A percentile compares a stretch with the other conserved stretches of the same genome.
phyloP scores from a whole-genome alignment of 2,888 invertebrate species.

The Trichogramma dendrolimi region DNA sequence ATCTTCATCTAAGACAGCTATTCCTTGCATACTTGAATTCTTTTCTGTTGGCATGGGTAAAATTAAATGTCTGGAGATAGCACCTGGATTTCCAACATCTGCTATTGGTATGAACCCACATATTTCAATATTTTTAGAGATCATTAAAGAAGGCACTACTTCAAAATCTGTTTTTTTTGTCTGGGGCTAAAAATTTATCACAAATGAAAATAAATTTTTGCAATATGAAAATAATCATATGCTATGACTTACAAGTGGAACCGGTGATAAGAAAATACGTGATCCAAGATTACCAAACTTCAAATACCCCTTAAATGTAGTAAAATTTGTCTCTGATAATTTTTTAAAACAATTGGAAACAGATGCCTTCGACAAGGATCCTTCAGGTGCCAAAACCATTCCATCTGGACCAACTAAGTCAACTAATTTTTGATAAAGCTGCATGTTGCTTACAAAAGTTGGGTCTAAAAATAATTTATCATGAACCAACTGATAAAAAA shows the following conservation, averaged over 20 bases:
- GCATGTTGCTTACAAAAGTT: constrained; percentile 57
- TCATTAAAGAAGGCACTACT: constrained; percentile 56
- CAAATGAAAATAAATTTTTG: not conserved
- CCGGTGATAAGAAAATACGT: constrained; percentile 68
- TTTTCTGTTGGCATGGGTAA: constrained; percentile 64
- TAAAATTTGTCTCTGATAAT: constrained; percentile 69
- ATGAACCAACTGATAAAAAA: not conserved
- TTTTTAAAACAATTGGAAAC: constrained; percentile 55
- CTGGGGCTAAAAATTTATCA: constrained; percentile 51
- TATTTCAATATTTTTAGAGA: constrained; percentile 74
- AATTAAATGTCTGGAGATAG: constrained; percentile 84
- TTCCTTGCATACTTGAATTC: constrained; percentile 50
- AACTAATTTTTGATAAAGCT: constrained; percentile 74
- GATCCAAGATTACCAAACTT: constrained; percentile 74
- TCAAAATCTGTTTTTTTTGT: constrained; percentile 64
- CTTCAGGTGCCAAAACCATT: constrained; percentile 59
- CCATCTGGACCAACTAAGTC: constrained; percentile 71
- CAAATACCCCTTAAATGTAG: constrained; percentile 67
- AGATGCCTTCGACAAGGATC: constrained; percentile 50
- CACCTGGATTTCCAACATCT: constrained; percentile 86
- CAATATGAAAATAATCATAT: not conserved
- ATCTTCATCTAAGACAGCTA: constrained; percentile 52
- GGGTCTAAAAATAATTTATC: constrained; percentile 35
- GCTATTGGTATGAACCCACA: constrained; percentile 84
- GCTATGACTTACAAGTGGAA: constrained; percentile 59